Evolutionary conservation across 2,888 invertebrate species (phyloP), one percentile per base, ranked within the genome.

Genomic region (Athetis lepigone): DNA sequence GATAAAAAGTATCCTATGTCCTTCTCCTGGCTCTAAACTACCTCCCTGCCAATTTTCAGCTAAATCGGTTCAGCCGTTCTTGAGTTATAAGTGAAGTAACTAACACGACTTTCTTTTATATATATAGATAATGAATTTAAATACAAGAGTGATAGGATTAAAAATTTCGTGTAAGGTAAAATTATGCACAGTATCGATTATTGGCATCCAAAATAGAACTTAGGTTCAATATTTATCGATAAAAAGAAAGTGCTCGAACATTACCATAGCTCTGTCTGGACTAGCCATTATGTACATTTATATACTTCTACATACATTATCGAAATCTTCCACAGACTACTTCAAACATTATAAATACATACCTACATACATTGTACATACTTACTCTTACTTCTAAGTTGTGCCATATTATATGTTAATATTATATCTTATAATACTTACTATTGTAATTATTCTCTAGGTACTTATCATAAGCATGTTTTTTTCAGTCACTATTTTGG

Each of bases 281-380:
- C 33, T 33, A 13, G 13, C 13, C 33, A 4, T 33, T 33, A 43
- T 75, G 65, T 59, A 74, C 74, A 71, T 71, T n/a, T n/a, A 62
- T 47, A 75, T 42, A 59, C 36, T 74, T 77, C 40, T 57, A 61
- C 64, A 73, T 55, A 68, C 70, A 63, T 49, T n/a, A 61, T 56
- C 49, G 36, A 75, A 61, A 60, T 76, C 58, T 67, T 72, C 47
- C 68, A 72, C 77, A 57, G 60, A 3, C 50, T 62, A 70, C 68
- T 75, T 76, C 64, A 69, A 66, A 74, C 60, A 70, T 56, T 47
- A 21, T 60, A 39, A 43, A 70, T 49, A 76, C 70, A 75, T 62
- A 65, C 65, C n/a, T 39, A 71, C 76, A 71, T 64, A 64, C 72
- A 77, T 75, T 73, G 63, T 70, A 77, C 66, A 76, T 75, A 67